Percentiles rank a stretch among this genome's conserved stretches.
These are phyloP conservation scores for Scopus umbretta DNA, from an alignment of 2,113 vertebrate genomes.

Conservation along the genomic window DNA sequence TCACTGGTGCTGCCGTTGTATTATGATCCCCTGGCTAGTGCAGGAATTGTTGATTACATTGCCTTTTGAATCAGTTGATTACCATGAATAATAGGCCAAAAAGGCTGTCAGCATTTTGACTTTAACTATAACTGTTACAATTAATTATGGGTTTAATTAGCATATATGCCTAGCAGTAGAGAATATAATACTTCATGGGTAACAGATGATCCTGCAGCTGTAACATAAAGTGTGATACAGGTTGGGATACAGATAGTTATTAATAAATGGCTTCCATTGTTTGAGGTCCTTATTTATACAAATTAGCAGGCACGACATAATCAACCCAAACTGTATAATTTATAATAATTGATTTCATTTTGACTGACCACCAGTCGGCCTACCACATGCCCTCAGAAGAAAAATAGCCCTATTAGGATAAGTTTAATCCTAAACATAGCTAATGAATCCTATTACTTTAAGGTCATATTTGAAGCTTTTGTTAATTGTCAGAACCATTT, in stretches of 20 bases:
- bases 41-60: constrained; percentile 93
- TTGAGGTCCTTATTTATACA: constrained; percentile 93
- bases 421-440: constrained; percentile 99
- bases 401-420: constrained; percentile 99
- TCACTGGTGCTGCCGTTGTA: constrained; percentile 74
- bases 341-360: constrained; percentile 98
- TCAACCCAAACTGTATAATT: constrained; percentile 94
- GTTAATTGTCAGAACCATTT: constrained; percentile 98
- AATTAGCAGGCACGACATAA: constrained; percentile 92
- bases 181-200: constrained; percentile 90
- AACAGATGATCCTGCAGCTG: constrained; percentile 84
- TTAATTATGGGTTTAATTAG: constrained; percentile 97
- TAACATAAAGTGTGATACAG: constrained; percentile 76
- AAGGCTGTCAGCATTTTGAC: constrained; percentile 87
- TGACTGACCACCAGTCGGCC: constrained; percentile 87
- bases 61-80: constrained; percentile 93
- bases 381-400: constrained; percentile 86
- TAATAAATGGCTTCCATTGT: constrained; percentile 92
- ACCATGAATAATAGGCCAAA: constrained; percentile 87
- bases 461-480: constrained; percentile 99
- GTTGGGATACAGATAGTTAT: constrained; percentile 89
- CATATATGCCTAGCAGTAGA: constrained; percentile 82
- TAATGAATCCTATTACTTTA: constrained; percentile 95
- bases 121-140: constrained; percentile 93
- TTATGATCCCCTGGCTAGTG: constrained; percentile 74